These are phyloP conservation scores for Amia ocellicauda DNA, from an alignment of 2,113 vertebrate species.

Conservation along the genomic window DNA sequence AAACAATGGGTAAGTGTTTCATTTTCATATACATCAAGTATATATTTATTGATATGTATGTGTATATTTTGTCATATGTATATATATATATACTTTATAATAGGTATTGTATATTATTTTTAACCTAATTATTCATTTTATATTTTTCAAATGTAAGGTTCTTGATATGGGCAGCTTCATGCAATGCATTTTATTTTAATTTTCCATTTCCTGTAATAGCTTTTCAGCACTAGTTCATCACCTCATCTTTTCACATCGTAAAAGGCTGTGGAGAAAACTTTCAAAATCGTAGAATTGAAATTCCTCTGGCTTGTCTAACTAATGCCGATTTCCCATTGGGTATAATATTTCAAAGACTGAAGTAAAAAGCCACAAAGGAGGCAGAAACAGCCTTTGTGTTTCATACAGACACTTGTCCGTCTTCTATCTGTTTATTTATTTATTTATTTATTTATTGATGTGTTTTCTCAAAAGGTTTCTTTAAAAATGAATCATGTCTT, in stretches of 20 bases:
- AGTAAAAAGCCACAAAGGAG: not conserved
- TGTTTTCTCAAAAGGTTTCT: slow-evolving; percentile 5
- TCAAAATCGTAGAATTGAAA: not conserved
- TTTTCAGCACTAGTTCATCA: not conserved
- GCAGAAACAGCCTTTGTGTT: slow-evolving; percentile 1
- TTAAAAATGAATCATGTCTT: not conserved
- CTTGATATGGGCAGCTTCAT: not conserved
- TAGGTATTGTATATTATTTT: no score
- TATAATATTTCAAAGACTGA: slow-evolving; percentile 1
- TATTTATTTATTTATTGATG: slow-evolving; percentile 4
- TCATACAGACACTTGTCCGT: no score
- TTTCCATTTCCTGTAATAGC: not conserved
- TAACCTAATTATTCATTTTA: not conserved
- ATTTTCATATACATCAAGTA: no score
- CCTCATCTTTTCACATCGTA: slow-evolving; percentile 16
- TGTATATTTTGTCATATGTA: no score
- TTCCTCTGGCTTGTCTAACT: not conserved
- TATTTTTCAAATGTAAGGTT: not conserved
- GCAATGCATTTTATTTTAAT: not conserved
- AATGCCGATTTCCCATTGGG: not conserved
- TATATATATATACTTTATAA: no score
- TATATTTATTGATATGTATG: no score
- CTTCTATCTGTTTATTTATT: no score
- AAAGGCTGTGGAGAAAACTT: slow-evolving; percentile 4
- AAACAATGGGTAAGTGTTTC: slow-evolving; percentile 94